Conservation (phyloP, 2,888 invertebrate genomes). For the Philhelius pedissequus region DNA sequence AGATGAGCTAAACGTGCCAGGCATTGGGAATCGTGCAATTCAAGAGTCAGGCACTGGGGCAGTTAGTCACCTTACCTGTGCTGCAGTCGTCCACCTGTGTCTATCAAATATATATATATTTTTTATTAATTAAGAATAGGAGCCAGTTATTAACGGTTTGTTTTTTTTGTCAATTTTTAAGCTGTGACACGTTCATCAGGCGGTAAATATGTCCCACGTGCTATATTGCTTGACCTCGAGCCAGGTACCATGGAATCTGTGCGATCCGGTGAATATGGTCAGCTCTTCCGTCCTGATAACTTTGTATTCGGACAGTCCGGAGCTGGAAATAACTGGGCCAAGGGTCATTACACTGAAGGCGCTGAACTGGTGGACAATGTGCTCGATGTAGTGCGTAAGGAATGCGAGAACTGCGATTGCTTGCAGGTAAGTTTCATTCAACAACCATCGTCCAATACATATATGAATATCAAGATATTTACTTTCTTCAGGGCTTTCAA, state of each 20-base stretch:
- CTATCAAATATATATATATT: not conserved
- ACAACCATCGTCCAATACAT: not conserved
- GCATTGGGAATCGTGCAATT: slow-evolving; percentile 28
- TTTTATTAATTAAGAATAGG: not conserved
- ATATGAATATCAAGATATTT: not conserved
- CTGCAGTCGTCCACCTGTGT: slow-evolving; percentile 21
- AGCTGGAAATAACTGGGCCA: slow-evolving; percentile 86
- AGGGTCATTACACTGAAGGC: slow-evolving; percentile 96
- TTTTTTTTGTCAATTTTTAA: slow-evolving; percentile 68
- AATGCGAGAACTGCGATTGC: slow-evolving; percentile 95
- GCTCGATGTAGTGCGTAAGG: slow-evolving; percentile 90
- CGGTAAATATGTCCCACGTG: slow-evolving; percentile 89
- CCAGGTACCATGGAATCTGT: slow-evolving; percentile 95
- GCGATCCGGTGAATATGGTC: slow-evolving; percentile 91
- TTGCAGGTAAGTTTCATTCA: slow-evolving; percentile 78
- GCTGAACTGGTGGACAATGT: slow-evolving; percentile 91
- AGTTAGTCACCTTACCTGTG: slow-evolving; percentile 23
- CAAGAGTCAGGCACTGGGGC: slow-evolving; percentile 27
- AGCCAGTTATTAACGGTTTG: slow-evolving; percentile 17
- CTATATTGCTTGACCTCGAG: slow-evolving; percentile 87
- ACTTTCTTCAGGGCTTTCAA: slow-evolving; percentile 89
- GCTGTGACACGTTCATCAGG: slow-evolving; percentile 83
- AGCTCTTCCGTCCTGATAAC: slow-evolving; percentile 93
- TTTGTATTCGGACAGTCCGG: slow-evolving; percentile 89
- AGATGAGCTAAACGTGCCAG: slow-evolving; percentile 33